Percentiles rank a stretch among this genome's conserved stretches.
Conservation (phyloP, 2,797 vertebrate genomes). For the Syncerus caffer region DNA sequence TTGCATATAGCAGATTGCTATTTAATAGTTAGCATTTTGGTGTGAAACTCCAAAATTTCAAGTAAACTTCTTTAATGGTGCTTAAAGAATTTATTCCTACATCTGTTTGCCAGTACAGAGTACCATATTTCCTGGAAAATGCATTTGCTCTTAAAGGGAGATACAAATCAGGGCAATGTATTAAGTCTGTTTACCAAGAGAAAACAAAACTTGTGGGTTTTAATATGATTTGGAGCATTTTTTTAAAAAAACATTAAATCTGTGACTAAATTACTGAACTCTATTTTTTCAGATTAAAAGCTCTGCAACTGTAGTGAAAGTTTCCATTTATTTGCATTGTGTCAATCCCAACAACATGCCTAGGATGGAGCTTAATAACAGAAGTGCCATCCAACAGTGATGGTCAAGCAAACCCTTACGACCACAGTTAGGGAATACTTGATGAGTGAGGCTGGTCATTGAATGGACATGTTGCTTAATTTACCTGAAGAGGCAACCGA, state of each 20-base stretch:
- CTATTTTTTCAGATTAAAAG: neutral
- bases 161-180: neutral
- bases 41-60: constrained; percentile 36
- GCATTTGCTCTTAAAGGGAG: neutral
- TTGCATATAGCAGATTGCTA: constrained; percentile 32
- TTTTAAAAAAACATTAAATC: neutral
- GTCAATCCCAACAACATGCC: neutral
- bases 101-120: constrained; percentile 19
- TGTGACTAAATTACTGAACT: neutral
- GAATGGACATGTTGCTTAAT: neutral
- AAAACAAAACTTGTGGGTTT: neutral
- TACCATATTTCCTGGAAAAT: constrained; percentile 17
- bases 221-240: neutral
- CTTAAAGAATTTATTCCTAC: constrained; percentile 41
- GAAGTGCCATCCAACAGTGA: neutral
- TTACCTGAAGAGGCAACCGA: neutral
- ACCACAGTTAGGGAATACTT: neutral
- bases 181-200: neutral
- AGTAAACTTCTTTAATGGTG: constrained; percentile 39
- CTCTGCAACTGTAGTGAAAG: neutral
- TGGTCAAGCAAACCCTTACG: neutral
- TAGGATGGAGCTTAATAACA: neutral
- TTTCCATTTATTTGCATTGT: neutral
- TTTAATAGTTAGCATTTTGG: constrained; percentile 42
- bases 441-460: neutral